phyloP scores from a whole-genome alignment of 35 echinoderm and acorn worm species.

The Lytechinus pictus region DNA sequence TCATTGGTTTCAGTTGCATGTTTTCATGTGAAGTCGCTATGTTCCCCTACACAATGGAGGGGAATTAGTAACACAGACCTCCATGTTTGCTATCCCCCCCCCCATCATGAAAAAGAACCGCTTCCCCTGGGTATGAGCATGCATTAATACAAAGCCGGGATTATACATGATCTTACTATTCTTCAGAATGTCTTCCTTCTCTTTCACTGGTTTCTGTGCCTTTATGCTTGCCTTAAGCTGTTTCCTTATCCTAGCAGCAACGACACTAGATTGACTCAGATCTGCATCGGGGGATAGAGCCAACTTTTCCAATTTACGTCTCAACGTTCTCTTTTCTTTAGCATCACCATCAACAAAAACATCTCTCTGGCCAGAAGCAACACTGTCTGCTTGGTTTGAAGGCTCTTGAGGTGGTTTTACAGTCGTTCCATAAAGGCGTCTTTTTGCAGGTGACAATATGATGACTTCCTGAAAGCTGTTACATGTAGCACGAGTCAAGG shows the following conservation, averaged over 20 bases:
- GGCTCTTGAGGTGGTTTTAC: neutral
- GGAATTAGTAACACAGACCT: no score
- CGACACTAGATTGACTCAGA: neutral
- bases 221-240: neutral
- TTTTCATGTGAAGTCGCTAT: no score
- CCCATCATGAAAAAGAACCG: no score
- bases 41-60: no score
- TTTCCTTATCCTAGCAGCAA: conserved; percentile 21
- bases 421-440: neutral
- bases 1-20: no score
- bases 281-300: conserved; percentile 32
- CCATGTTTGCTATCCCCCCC: no score
- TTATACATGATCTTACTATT: neutral
- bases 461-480: neutral
- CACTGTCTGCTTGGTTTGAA: neutral
- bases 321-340: conserved; percentile 26
- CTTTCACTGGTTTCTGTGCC: neutral
- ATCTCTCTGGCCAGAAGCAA: neutral
- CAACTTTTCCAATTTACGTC: neutral
- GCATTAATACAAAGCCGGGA: no score
- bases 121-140: no score
- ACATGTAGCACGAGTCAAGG: neutral
- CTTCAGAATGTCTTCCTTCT: neutral
- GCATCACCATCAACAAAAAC: conserved; percentile 31
- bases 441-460: neutral